A percentile compares a stretch with the other conserved stretches of the same genome.
phyloP scores from a whole-genome alignment of 2,797 vertebrate species.

The Atherinosoma microstoma region DNA sequence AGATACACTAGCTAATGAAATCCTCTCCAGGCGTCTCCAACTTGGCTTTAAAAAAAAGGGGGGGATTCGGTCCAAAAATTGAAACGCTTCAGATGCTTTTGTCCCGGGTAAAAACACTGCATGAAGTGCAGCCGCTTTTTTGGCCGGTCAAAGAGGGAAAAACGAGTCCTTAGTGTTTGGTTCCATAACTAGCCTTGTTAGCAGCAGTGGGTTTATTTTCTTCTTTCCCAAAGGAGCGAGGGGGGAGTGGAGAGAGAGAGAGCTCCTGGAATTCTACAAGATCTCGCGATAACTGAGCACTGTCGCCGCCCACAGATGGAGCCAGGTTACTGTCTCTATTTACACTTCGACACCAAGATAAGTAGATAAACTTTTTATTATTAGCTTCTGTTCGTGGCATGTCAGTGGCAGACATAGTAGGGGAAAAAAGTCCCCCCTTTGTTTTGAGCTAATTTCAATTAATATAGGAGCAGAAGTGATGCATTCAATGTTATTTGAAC shows the following conservation, averaged over 20 bases:
- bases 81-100: constrained; percentile 11
- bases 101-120: constrained; percentile 18
- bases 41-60: constrained; percentile 30
- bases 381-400: background rate
- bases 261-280: constrained; percentile 64
- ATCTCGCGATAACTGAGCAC: constrained; percentile 77
- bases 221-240: constrained; percentile 78
- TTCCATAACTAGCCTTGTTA: constrained; percentile 75
- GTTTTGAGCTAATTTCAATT: too few relatives aligned
- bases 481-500: too few relatives aligned
- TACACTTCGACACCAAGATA: background rate
- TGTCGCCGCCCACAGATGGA: constrained; percentile 46
- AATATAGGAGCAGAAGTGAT: too few relatives aligned
- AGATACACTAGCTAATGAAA: constrained; percentile 62
- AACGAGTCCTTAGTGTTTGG: constrained; percentile 38
- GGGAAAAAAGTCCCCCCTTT: background rate
- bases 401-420: background rate
- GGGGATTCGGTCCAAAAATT: background rate
- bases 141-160: constrained; percentile 26
- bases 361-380: background rate
- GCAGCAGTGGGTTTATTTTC: constrained; percentile 76
- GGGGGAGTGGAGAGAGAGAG: constrained; percentile 46
- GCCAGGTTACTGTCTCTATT: background rate
- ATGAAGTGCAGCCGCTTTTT: constrained; percentile 28
- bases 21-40: constrained; percentile 53